phyloP scores from a whole-genome alignment of 2,113 vertebrate genomes.

The Malaclemys terrapin region DNA sequence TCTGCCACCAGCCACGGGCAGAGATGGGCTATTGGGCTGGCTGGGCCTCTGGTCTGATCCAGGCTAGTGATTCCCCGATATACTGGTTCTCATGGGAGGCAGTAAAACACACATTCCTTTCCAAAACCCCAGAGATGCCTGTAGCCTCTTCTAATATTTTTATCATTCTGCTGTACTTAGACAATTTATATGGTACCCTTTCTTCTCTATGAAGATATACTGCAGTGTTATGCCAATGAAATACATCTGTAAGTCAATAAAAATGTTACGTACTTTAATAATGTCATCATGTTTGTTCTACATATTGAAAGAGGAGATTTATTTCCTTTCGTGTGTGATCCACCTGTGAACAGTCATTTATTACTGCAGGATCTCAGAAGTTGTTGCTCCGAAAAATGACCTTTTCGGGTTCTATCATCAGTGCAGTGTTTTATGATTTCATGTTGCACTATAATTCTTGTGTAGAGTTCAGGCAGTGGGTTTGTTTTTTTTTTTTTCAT shows the following conservation, averaged over 20 bases:
- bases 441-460: fast-evolving
- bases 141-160: not conserved
- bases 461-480: not conserved
- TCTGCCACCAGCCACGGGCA: no score
- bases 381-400: not conserved
- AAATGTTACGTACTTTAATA: not conserved
- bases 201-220: not conserved
- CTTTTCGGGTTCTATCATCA: not conserved
- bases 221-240: not conserved
- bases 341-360: not conserved
- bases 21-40: no score
- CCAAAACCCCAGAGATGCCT: fast-evolving
- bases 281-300: not conserved
- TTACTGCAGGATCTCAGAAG: not conserved
- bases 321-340: not conserved
- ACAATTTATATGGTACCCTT: not conserved
- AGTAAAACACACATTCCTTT: not conserved
- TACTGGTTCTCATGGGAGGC: not conserved
- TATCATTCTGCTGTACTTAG: not conserved
- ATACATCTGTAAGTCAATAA: not conserved
- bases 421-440: not conserved
- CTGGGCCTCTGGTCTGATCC: no score
- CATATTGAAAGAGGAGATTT: not conserved
- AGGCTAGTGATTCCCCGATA: no score
- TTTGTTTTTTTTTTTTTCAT: not conserved